phyloP scores from a whole-genome alignment of 1,140 invertebrate genomes.

The Nymphalis io region DNA sequence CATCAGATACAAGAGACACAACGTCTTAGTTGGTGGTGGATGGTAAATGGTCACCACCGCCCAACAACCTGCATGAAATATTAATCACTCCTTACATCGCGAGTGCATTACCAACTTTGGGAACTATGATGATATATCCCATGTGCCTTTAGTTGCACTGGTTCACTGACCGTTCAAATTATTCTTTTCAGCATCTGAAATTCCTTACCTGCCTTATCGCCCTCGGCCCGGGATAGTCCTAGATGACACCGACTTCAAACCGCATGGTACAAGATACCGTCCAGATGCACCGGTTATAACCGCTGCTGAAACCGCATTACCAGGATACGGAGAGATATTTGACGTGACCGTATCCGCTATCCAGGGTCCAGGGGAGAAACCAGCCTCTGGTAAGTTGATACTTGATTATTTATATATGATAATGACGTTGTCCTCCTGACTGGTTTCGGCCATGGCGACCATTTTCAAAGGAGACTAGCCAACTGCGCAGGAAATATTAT shows the following conservation, averaged over 20 bases:
- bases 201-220: slow-evolving; percentile 81
- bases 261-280: slow-evolving; percentile 73
- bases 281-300: slow-evolving; percentile 63
- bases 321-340: slow-evolving; percentile 89
- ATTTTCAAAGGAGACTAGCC: not conserved
- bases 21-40: no score
- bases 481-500: no score
- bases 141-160: no score
- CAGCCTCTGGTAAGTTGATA: slow-evolving; percentile 42
- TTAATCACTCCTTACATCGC: no score
- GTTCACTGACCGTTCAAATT: no score
- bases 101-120: no score
- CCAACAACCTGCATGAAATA: no score
- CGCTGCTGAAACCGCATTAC: slow-evolving; percentile 65
- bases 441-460: no score
- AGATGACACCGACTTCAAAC: slow-evolving; percentile 90
- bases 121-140: no score
- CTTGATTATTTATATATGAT: slow-evolving; percentile 2
- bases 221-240: slow-evolving; percentile 90
- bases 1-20: no score
- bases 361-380: slow-evolving; percentile 87
- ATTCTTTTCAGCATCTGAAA: slow-evolving; percentile 54
- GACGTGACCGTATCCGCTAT: slow-evolving; percentile 93
- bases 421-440: no score
- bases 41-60: no score